Evolutionary conservation across 2,797 vertebrate genomes (phyloP).

Genomic region (Crossoptilon crossoptilon): DNA sequence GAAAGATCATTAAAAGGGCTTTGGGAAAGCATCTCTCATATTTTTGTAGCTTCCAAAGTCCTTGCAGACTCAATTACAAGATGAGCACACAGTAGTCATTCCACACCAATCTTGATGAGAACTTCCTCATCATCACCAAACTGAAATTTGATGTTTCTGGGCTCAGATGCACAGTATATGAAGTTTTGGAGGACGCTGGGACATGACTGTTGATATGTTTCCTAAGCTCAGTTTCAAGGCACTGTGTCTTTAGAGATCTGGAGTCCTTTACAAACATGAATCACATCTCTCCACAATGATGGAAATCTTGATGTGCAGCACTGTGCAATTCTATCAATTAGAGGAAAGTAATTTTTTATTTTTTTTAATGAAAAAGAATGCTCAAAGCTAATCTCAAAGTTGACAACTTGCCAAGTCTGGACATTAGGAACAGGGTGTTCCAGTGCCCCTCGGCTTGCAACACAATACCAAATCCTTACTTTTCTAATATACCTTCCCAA

Average conservation of each 20-base stretch:
- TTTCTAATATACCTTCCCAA: neutral
- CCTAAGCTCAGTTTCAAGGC: neutral
- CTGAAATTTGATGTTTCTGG: neutral
- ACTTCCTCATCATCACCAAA: neutral
- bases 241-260: neutral
- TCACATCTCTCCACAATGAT: neutral
- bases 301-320: neutral
- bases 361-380: neutral
- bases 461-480: neutral
- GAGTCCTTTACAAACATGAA: neutral
- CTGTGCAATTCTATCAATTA: neutral
- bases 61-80: rapidly evolving
- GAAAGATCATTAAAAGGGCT: neutral
- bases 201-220: too few species aligned
- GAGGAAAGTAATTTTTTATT: neutral
- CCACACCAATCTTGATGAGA: too few species aligned
- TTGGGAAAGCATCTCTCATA: neutral
- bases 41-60: neutral
- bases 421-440: neutral
- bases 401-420: neutral
- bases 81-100: neutral
- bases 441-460: neutral
- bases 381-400: neutral
- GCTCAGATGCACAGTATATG: neutral
- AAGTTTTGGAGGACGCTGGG: neutral